These are phyloP conservation scores for Scotopteryx bipunctaria DNA, from an alignment of 2,888 invertebrate species.

Conservation along the genomic window DNA sequence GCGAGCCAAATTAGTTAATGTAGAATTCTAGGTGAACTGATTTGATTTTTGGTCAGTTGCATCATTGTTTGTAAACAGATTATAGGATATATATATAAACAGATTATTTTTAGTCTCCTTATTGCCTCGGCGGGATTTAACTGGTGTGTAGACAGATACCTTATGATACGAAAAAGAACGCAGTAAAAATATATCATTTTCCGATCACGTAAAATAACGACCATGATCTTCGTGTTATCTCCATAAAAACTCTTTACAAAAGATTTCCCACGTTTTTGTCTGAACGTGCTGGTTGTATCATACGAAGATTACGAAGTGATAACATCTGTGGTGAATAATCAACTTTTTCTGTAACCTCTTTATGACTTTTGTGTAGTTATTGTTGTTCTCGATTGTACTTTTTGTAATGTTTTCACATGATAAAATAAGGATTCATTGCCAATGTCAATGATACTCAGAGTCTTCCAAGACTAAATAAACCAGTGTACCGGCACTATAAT, in stretches of 20 bases:
- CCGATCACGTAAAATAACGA: conserved; percentile 36
- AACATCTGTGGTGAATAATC: conserved; percentile 42
- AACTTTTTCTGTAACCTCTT: conserved; percentile 20
- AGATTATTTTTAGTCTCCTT: too few relatives aligned
- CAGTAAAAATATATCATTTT: conserved; percentile 20
- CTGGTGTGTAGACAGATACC: too few relatives aligned
- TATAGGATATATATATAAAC: background rate
- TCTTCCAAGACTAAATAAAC: too few relatives aligned
- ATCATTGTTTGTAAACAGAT: background rate
- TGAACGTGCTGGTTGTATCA: conserved; percentile 47
- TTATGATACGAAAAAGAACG: too few relatives aligned
- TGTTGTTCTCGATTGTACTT: conserved; percentile 1
- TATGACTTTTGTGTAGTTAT: conserved; percentile 7
- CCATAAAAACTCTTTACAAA: conserved; percentile 47
- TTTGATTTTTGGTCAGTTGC: background rate
- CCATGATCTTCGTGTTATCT: conserved; percentile 52
- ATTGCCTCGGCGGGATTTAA: too few relatives aligned
- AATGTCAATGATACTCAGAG: conserved; percentile 1
- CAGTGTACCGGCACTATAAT: too few relatives aligned
- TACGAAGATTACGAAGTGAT: conserved; percentile 44
- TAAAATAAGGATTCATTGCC: conserved; percentile 11
- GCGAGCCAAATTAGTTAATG: conserved; percentile 4
- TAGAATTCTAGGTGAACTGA: conserved; percentile 17
- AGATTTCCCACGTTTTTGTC: conserved; percentile 59
- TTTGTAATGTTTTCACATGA: conserved; percentile 10